phyloP scores from a whole-genome alignment of 2,113 vertebrate species.

The Bubo blakistoni region DNA sequence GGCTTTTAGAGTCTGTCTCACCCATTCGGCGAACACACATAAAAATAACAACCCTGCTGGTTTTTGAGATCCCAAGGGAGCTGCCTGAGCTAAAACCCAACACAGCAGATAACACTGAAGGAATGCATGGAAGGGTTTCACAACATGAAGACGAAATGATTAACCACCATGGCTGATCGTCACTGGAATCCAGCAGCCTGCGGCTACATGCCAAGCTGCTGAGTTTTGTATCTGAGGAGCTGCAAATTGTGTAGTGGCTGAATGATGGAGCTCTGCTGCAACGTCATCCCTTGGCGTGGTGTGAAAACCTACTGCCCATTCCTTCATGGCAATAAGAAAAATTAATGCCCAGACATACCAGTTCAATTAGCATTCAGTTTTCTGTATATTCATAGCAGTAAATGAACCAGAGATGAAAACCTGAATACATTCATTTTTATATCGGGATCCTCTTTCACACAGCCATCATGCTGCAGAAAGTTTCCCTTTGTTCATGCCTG shows the following conservation, averaged over 20 bases:
- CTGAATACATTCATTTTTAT: not conserved
- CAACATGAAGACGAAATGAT: not conserved
- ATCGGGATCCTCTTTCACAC: not conserved
- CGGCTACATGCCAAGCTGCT: not conserved
- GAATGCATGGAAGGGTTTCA: not conserved
- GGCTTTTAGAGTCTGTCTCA: not conserved
- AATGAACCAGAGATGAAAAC: not conserved
- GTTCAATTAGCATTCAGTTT: not conserved
- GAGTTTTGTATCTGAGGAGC: not conserved
- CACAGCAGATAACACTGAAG: not conserved
- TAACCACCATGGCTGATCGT: not conserved
- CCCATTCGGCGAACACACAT: not conserved
- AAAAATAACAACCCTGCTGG: not conserved
- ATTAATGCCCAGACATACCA: not conserved
- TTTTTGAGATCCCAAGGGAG: not conserved
- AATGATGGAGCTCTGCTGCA: not conserved
- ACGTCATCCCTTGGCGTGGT: not conserved
- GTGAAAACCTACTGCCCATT: not conserved
- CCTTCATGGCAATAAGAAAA: rapidly evolving
- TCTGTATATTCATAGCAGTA: not conserved
- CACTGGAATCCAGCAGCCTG: not conserved
- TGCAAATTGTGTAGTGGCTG: not conserved
- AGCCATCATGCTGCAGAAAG: not conserved
- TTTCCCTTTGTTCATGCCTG: not conserved
- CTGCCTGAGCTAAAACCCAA: not conserved